These are phyloP conservation scores for Polydrusus cervinus DNA, from an alignment of 2,888 invertebrate species.

Conservation along the genomic window DNA sequence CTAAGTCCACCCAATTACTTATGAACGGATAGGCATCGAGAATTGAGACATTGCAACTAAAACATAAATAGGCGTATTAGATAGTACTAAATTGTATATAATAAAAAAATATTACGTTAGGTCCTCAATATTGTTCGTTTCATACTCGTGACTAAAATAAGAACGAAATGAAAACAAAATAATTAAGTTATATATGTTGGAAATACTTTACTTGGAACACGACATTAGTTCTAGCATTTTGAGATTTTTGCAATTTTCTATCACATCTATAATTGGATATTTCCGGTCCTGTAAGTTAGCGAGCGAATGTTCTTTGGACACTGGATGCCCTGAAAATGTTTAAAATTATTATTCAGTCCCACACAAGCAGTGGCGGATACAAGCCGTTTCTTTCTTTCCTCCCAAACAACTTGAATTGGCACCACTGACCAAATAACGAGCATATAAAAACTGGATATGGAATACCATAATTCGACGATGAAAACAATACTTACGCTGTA, in stretches of 20 bases:
- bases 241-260: slow-evolving; percentile 49
- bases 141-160: slow-evolving; percentile 34
- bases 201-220: slow-evolving; percentile 45
- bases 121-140: slow-evolving; percentile 6
- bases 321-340: slow-evolving; percentile 27
- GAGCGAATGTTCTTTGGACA: slow-evolving; percentile 16
- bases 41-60: slow-evolving; percentile 54
- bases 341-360: neutral
- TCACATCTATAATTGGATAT: slow-evolving; percentile 47
- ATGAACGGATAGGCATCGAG: slow-evolving; percentile 50
- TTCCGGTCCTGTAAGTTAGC: slow-evolving; percentile 26
- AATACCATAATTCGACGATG: neutral
- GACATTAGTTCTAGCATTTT: slow-evolving; percentile 50
- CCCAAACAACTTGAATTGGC: no score
- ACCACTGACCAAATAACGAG: no score
- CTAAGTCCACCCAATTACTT: slow-evolving; percentile 40
- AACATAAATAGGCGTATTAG: slow-evolving; percentile 28
- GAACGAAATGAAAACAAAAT: slow-evolving; percentile 25
- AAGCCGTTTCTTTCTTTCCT: no score
- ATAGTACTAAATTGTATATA: neutral
- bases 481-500: slow-evolving; percentile 55
- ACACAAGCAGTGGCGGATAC: neutral
- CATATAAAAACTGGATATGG: no score
- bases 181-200: neutral
- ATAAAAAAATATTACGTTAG: slow-evolving; percentile 36